Base-by-base conservation (phyloP, 2,888 invertebrate genomes). In the Bruchidius siliquastri region DNA sequence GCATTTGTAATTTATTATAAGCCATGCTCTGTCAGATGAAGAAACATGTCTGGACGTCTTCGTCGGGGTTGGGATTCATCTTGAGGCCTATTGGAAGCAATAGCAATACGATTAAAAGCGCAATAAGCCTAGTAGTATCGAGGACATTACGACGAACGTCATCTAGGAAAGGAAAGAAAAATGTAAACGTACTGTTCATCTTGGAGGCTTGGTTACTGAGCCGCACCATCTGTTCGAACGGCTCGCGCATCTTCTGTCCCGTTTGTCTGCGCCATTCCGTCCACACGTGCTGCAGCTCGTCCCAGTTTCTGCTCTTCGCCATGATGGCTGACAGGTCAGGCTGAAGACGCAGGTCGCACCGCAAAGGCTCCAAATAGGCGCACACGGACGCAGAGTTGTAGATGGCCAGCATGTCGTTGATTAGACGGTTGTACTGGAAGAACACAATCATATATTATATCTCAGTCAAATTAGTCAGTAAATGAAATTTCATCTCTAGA, bases 211-310 rank as follows among this genome's bases (percentile, higher is more conserved):
- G 93, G 80, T 95, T 95, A 74, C 94, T 94, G 70, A 96, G 84
- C 72, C 92, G 92, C 0, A 93, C 91, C 74, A 96, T 87, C 85
- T 96, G 94, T 76, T 94, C 93, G 80, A 92, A 96, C 49, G 93
- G 87, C 78, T 95, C 94, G 76, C 93, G 89, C 84, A 95, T 90
- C 80, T 94, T 90, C 73, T 92, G 90, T 0, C 94, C 95, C 0
- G 96, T 95, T 77, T 94, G 92, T 79, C 97, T 89, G 80, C 96
- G 90, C 94, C 96, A 98, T 84, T 96, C 95, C 0, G 93, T 91
- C 98, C 98, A 98, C 0, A 92, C 91, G 82, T 94, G 93, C 80
- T 93, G 92, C 74, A 98, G 87, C 84, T 96, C 95, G 76, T 96
- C 94, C 93, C 96, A 96, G 82, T 97, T 94, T 71, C 94, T 87